phyloP scores from a whole-genome alignment of 2,888 invertebrate species.

The Pterobdella sp. region DNA sequence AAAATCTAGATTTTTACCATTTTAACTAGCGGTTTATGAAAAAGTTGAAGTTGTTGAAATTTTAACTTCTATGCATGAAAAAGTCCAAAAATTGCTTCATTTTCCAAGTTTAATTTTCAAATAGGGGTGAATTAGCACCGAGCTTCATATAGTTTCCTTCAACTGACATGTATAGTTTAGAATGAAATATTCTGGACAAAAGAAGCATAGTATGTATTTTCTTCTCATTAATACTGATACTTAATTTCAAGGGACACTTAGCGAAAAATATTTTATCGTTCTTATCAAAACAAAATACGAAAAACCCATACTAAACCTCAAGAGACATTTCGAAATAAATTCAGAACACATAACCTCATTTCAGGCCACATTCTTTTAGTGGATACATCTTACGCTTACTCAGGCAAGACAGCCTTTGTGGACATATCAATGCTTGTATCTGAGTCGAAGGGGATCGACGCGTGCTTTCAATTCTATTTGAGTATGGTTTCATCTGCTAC shows the following conservation, averaged over 20 bases:
- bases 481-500: conserved; percentile 30
- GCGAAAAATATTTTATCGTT: not conserved
- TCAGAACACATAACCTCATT: not conserved
- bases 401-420: not conserved
- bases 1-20: not conserved
- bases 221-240: no score
- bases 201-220: no score
- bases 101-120: no score
- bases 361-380: conserved; percentile 21
- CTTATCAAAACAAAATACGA: not conserved
- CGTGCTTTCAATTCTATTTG: conserved; percentile 28
- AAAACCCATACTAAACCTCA: no score
- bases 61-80: no score
- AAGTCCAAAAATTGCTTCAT: no score
- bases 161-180: no score
- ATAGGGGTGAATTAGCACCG: no score
- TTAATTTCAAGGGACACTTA: not conserved
- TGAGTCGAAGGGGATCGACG: conserved; percentile 5
- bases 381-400: not conserved
- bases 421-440: conserved; percentile 12
- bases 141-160: no score
- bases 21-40: not conserved
- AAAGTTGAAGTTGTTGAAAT: no score
- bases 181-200: no score
- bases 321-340: no score